A percentile compares a stretch with the other conserved stretches of the same genome.
phyloP scores from a whole-genome alignment of 2,888 invertebrate genomes.

The Leptinotarsa peninsularis region DNA sequence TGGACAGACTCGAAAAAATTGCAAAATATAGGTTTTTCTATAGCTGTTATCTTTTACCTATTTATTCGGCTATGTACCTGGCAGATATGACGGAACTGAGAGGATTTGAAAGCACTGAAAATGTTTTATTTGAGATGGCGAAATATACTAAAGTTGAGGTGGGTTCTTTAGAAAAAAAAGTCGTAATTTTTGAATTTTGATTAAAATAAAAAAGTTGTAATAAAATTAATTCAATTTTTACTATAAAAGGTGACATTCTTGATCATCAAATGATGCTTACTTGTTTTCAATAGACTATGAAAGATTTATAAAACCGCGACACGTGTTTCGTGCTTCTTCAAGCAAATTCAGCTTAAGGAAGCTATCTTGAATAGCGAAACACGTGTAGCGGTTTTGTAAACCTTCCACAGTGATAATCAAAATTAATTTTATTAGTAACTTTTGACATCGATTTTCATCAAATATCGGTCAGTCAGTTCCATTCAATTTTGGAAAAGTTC shows the following conservation, averaged over 20 bases:
- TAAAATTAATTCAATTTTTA: no score
- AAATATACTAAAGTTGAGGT: slow-evolving; percentile 26
- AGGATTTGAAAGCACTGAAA: slow-evolving; percentile 10
- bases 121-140: slow-evolving; percentile 23
- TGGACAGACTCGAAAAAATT: slow-evolving; percentile 20
- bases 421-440: no score
- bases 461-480: no score
- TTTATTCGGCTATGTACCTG: slow-evolving; percentile 22
- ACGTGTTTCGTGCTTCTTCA: no score
- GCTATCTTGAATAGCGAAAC: neutral
- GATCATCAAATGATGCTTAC: neutral
- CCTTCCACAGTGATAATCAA: no score
- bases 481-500: no score
- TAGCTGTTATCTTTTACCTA: slow-evolving; percentile 15
- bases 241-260: neutral
- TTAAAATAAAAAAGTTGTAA: neutral
- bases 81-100: neutral
- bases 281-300: no score
- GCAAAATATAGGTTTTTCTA: slow-evolving; percentile 23
- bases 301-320: no score
- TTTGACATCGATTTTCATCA: no score
- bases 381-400: no score
- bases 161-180: neutral
- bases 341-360: no score
- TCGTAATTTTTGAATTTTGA: neutral